Base-by-base conservation (phyloP, 37 sponge, comb jelly and placozoan species). In the Hexactinellida sp. region DNA sequence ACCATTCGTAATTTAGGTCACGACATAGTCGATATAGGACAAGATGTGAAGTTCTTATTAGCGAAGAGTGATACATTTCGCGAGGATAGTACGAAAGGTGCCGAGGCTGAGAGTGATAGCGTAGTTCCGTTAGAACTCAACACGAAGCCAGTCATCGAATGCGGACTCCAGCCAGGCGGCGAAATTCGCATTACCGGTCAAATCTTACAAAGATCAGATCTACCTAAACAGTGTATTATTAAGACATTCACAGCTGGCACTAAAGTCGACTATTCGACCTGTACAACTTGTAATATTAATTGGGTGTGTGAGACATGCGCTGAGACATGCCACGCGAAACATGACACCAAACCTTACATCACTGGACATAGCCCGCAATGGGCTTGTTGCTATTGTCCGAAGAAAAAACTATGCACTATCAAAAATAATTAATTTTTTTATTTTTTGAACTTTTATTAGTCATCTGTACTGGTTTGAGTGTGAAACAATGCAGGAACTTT, bases 231-330 rank as follows among this genome's bases (percentile, higher is more conserved):
- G 76, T 63, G 76, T n/a, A 63, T 63, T n/a, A 63, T 63, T n/a
- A 63, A 63, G 13, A 63, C 76, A 3, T 63, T 63, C 76, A 63
- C 76, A 3, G 28, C 34, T 63, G 76, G 76, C 32, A 63, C 25
- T 28, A 63, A 63, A 63, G 76, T 63, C 3, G 76, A 63, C 30
- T 63, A 63, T 63, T 63, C 76, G 3, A 63, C 76, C 5, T 63
- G 76, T 63, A 63, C 76, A 63, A 63, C 76, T 3, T 63, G 76
- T 63, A 63, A 63, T 63, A 63, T 63, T 63, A 63, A 63, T 23
- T 63, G 76, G 76, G 76, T 63, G 5, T 63, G 76, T 63, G 76
- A 63, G 13, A 63, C 76, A 63, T 63, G 76, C 13, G 76, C 76
- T 63, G 76, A 63, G 13, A 63, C 76, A 10, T 63, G 76, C 30